Evolutionary conservation across 2,113 vertebrate species (phyloP).

Genomic region (Daboia siamensis): DNA sequence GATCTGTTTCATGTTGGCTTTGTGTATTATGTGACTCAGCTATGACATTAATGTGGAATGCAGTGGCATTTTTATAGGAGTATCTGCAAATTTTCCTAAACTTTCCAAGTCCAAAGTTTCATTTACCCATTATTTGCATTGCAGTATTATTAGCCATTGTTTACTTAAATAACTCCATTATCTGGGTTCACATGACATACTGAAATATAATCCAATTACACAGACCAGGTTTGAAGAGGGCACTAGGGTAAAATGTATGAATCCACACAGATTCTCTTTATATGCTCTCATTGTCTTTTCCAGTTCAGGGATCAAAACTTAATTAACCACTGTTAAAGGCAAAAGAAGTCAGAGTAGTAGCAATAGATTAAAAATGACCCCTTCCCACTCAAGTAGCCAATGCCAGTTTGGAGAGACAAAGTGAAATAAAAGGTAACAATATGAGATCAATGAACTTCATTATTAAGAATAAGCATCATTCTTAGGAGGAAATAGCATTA

Average conservation of each 20-base stretch:
- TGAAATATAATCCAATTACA: not conserved
- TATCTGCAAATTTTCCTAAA: not conserved
- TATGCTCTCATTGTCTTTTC: not conserved
- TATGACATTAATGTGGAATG: not conserved
- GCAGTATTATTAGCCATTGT: not conserved
- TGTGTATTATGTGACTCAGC: not conserved
- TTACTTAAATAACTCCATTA: not conserved
- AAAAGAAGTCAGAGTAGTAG: not conserved
- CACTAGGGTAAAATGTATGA: not conserved
- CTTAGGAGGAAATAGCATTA: not conserved
- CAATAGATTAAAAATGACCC: not conserved
- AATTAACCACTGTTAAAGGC: not conserved
- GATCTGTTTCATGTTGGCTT: not conserved
- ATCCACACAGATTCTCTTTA: not conserved
- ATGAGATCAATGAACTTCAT: not conserved
- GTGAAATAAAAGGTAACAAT: not conserved
- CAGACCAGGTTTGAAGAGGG: not conserved
- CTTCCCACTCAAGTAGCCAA: not conserved
- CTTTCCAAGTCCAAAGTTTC: not conserved
- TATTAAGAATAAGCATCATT: not conserved
- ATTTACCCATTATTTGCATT: not conserved
- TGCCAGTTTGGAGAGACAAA: not conserved
- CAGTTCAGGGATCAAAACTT: not conserved
- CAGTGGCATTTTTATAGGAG: not conserved
- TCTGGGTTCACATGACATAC: not conserved